These are phyloP conservation scores for Trachurus trachurus DNA, from an alignment of 2,797 vertebrate species.

Conservation along the genomic window DNA sequence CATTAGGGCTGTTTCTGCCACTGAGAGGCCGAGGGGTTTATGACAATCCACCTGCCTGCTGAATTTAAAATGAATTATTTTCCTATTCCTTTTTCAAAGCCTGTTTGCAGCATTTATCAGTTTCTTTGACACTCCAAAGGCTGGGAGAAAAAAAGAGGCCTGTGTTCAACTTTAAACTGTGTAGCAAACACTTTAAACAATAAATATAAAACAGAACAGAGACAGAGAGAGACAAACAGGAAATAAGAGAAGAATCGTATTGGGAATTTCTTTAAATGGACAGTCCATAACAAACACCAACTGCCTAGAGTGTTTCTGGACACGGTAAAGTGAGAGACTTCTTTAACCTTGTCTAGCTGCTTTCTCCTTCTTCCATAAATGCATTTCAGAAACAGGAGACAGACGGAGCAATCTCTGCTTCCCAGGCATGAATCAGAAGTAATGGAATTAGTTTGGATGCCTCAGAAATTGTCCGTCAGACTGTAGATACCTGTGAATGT, in stretches of 20 bases:
- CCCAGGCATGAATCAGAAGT: constrained; percentile 52
- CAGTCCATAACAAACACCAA: constrained; percentile 14
- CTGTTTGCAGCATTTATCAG: constrained; percentile 18
- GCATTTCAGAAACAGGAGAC: constrained; percentile 58
- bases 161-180: constrained; percentile 12
- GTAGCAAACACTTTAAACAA: constrained; percentile 23
- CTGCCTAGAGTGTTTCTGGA: constrained; percentile 50
- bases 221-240: constrained; percentile 3
- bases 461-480: constrained; percentile 55
- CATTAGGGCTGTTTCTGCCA: constrained; percentile 11
- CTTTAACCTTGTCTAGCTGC: constrained; percentile 64
- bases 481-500: constrained; percentile 47
- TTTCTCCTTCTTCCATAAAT: constrained; percentile 45
- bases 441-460: constrained; percentile 65
- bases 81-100: constrained; percentile 10
- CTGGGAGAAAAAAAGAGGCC: background rate
- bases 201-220: constrained; percentile 32
- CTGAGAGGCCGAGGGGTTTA: background rate
- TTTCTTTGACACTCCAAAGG: background rate
- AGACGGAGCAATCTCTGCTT: constrained; percentile 57
- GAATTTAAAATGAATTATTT: constrained; percentile 11
- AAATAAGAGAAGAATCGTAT: constrained; percentile 43
- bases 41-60: constrained; percentile 19
- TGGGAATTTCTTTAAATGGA: constrained; percentile 48
- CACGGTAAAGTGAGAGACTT: constrained; percentile 48